Conservation (phyloP, 92 coral and sea anemone species). For the Anthopleura xanthogrammica region DNA sequence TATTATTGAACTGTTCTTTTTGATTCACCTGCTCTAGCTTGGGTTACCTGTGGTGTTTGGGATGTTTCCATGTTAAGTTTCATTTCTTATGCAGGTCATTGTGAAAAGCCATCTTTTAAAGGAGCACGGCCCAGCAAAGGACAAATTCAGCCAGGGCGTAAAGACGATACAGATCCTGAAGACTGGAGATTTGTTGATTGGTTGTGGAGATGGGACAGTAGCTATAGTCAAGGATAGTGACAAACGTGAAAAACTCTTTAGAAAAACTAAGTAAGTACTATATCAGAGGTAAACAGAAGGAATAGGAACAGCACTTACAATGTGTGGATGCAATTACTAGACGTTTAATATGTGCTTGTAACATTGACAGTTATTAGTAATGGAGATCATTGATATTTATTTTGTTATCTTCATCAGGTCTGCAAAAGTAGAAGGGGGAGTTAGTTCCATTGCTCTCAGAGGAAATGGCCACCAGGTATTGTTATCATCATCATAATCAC, state of each 20-base stretch:
- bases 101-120: conserved; percentile 54
- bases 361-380: too few species aligned
- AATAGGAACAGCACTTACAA: too few species aligned
- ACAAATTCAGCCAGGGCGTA: conserved; percentile 87
- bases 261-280: conserved; percentile 36
- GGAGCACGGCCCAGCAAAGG: conserved; percentile 75
- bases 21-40: background rate
- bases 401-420: conserved; percentile 38
- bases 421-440: conserved; percentile 86
- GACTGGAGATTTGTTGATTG: conserved; percentile 80
- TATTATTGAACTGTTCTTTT: background rate
- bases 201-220: conserved; percentile 97
- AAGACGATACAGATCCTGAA: conserved; percentile 62
- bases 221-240: conserved; percentile 56
- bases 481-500: background rate
- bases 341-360: too few species aligned
- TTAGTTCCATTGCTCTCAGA: conserved; percentile 85
- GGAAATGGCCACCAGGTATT: conserved; percentile 96
- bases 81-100: conserved; percentile 51
- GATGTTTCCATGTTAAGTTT: background rate
- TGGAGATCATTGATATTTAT: background rate
- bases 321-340: too few species aligned
- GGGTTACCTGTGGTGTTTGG: too few species aligned
- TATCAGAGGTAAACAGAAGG: background rate
- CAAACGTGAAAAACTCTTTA: conserved; percentile 5